Evolutionary conservation across 92 coral and sea anemone species (phyloP), one percentile per base, ranked within the genome.

Genomic region (Muricea muricata): DNA sequence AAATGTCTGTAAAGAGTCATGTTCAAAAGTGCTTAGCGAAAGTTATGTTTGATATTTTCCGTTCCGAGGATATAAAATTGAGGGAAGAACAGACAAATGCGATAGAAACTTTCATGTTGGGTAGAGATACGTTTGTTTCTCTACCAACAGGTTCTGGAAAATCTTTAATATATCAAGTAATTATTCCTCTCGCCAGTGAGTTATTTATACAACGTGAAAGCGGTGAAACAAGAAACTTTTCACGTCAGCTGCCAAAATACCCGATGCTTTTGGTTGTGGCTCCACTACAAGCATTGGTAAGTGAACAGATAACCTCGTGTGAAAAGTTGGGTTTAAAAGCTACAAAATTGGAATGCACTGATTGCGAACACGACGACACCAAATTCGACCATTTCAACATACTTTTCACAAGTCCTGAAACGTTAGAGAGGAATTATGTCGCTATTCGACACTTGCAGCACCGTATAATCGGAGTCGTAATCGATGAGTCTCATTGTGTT

Each of bases 101-200:
- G 29, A 58, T 58, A 29, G 29, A 23, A 24, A 24, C 14, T 58
- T 24, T 58, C 8, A 58, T 58, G 8, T 7, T 23, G 29, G 67
- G 67, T 58, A 29, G 33, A 29, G 67, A 58, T 58, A 58, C 67
- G 13, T 58, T 58, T 58, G 67, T 58, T 23, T 23, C 30, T 30
- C 67, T 58, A 58, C 67, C 67, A 58, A 58, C 67, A 58, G 67
- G 67, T 9, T 5, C 8, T 58, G 67, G 67, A 11, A 58, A 58
- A 58, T 58, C 67, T 29, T 58, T 58, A 30, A 58, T 58, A 23
- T 58, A 58, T 30, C 67, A 58, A 58, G 28, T 58, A 23, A 45
- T 45, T 17, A 17, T 45, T 45, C 50, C 50, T 45, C 50, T 45
- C 50, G 50, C 50, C 6, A 45, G 14, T 45, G 50, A 45, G 14